phyloP scores from a whole-genome alignment of 2,113 vertebrate species.

The Phaethornis superciliosus region DNA sequence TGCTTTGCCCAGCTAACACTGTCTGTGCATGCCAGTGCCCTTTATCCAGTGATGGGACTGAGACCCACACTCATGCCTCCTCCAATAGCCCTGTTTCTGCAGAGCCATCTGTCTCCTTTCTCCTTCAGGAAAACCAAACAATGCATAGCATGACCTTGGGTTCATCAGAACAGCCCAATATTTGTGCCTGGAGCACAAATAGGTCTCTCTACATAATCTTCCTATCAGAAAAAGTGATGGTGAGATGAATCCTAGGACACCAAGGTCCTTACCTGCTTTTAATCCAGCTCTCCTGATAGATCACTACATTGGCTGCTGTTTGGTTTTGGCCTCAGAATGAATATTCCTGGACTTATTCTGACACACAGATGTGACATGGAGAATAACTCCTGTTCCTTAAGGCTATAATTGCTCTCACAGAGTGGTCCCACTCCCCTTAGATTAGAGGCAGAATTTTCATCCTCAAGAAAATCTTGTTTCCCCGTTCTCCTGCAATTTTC shows the following conservation, averaged over 20 bases:
- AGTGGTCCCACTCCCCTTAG: neutral
- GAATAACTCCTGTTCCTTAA: neutral
- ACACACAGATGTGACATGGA: neutral
- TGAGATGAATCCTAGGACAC: neutral
- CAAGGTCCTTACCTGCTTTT: neutral
- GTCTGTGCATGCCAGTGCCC: neutral
- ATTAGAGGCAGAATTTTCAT: neutral
- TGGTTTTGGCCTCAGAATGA: neutral
- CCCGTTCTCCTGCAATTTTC: slow-evolving; percentile 17
- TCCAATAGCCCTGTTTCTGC: neutral
- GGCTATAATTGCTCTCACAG: neutral
- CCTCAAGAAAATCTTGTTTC: fast-evolving
- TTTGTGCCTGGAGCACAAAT: neutral
- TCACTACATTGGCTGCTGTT: neutral
- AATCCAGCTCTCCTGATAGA: neutral
- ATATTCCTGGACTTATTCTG: slow-evolving; percentile 7
- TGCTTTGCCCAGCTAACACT: neutral
- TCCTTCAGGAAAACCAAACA: neutral
- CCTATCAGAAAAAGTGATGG: neutral
- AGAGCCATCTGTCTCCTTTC: neutral
- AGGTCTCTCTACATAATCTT: neutral
- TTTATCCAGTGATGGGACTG: neutral
- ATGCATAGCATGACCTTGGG: neutral
- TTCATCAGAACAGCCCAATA: neutral
- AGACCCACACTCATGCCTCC: neutral